Base-by-base conservation (phyloP, 2,113 vertebrate species). In the Naja naja region DNA sequence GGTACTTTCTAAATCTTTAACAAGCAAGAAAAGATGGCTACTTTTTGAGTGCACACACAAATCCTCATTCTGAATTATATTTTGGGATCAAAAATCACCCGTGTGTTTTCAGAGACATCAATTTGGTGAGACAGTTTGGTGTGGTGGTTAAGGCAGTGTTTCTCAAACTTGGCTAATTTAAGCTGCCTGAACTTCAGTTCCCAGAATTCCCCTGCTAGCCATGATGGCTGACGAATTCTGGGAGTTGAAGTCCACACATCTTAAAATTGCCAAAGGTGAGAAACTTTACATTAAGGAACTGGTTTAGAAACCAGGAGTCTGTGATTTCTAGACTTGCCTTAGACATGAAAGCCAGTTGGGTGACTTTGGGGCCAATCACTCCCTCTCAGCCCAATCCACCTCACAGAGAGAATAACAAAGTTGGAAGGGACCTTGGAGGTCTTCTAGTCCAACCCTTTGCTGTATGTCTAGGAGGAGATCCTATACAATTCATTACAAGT, bases 1-100 rank as follows among this genome's bases (percentile, higher is more conserved):
- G n/a, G 20, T 74, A 96, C 90, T 94, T 9, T 96, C 94, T 94
- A 97, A 94, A 43, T 95, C 95, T 95, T 95, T 92, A 86, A 81
- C 34, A 18, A 9, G 2, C 27, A 54, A 87, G 27, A 30, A n/a
- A 47, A 91, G 34, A 34, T 27, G 27, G 64, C 16, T 74, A 7
- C 60, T 7, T 18, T 39, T 74, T 74, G 34, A 23, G 87, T 94
- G 86, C 95, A 93, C 9, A 22, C 9, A 52, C 3, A 11, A 11
- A 14, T 74, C 93, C 94, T 92, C 93, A 49, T 91, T 53, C 92
- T 94, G 18, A 91, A 47, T 94, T 94, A 88, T 95, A 95, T 87
- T 96, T 95, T 91, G 52, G 92, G 89, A 92, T 56, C 85, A 25
- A 85, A 85, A 91, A 88, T 45, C 18, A 5, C n/a, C 5, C 86